phyloP scores from a whole-genome alignment of 2,113 vertebrate genomes.

The Epinephelus moara region DNA sequence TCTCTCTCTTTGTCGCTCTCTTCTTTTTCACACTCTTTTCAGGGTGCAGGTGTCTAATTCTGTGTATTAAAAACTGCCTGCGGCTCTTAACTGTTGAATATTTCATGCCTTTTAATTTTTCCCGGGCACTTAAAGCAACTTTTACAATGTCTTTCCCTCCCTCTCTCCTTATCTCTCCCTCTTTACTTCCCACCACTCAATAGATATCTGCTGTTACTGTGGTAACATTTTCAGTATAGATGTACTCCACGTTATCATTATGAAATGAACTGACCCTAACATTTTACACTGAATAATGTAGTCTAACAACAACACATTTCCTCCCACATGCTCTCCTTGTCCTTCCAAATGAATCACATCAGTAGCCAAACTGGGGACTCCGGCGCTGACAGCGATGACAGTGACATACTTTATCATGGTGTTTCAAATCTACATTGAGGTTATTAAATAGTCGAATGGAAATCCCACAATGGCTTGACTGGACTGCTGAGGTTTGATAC shows the following conservation, averaged over 20 bases:
- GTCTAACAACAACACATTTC: slow-evolving; percentile 36
- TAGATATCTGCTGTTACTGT: slow-evolving; percentile 46
- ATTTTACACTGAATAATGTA: slow-evolving; percentile 27
- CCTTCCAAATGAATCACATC: slow-evolving; percentile 19
- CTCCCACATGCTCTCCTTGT: slow-evolving; percentile 16
- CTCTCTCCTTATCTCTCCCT: slow-evolving; percentile 31
- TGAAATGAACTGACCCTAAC: slow-evolving; percentile 23
- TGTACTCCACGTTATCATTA: slow-evolving; percentile 34
- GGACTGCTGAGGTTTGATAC: slow-evolving; percentile 46
- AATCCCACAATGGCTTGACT: slow-evolving; percentile 60
- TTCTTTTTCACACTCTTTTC: slow-evolving; percentile 59
- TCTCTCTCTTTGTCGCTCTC: slow-evolving; percentile 18
- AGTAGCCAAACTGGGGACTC: slow-evolving; percentile 14
- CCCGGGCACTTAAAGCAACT: slow-evolving; percentile 55
- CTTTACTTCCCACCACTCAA: slow-evolving; percentile 44
- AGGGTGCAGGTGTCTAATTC: slow-evolving; percentile 65
- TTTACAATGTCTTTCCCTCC: slow-evolving; percentile 44
- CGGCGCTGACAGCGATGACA: slow-evolving; percentile 17
- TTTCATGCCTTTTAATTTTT: slow-evolving; percentile 78
- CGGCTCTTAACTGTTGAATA: slow-evolving; percentile 72
- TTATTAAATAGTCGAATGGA: slow-evolving; percentile 60
- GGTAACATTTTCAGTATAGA: slow-evolving; percentile 11
- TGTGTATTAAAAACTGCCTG: slow-evolving; percentile 71
- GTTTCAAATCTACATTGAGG: slow-evolving; percentile 52
- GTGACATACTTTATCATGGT: slow-evolving; percentile 41